These are phyloP conservation scores for Heteromyza rotundicornis DNA, from an alignment of 2,888 invertebrate genomes.

Conservation along the genomic window DNA sequence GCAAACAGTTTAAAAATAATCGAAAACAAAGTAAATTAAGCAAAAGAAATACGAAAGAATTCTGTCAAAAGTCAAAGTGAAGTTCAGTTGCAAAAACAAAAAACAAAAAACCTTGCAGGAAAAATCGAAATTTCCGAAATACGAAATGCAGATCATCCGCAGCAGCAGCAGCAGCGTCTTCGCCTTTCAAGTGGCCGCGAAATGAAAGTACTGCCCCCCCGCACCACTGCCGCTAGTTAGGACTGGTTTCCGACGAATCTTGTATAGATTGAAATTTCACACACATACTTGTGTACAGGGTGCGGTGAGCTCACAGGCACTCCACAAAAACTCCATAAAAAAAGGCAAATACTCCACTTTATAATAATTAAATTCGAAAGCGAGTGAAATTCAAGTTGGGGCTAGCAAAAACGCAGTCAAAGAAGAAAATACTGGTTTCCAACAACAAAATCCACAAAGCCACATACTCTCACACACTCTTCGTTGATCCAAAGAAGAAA, in stretches of 20 bases:
- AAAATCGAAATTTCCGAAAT: conserved; percentile 18
- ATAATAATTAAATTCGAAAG: conserved; percentile 8
- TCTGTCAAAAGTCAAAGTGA: conserved; percentile 6
- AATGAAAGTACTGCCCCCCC: conserved; percentile 11
- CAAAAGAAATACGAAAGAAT: too few species aligned
- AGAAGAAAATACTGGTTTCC: conserved; percentile 41
- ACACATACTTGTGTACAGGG: conserved; percentile 11
- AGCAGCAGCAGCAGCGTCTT: too few species aligned
- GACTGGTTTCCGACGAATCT: neutral
- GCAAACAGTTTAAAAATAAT: conserved; percentile 1
- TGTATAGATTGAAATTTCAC: neutral
- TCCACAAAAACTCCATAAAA: neutral
- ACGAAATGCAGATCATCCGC: too few species aligned
- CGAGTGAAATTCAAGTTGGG: conserved; percentile 13
- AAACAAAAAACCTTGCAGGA: conserved; percentile 9
- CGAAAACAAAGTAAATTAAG: too few species aligned
- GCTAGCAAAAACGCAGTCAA: conserved; percentile 28
- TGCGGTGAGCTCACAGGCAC: neutral
- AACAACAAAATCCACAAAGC: conserved; percentile 8
- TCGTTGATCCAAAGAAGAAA: conserved; percentile 16
- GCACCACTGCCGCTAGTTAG: neutral
- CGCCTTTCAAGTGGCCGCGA: conserved; percentile 32
- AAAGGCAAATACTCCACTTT: conserved; percentile 12
- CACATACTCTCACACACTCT: neutral
- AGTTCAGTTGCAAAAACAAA: neutral